Conservation (phyloP, 2,113 vertebrate genomes). For the Anas platyrhynchos region DNA sequence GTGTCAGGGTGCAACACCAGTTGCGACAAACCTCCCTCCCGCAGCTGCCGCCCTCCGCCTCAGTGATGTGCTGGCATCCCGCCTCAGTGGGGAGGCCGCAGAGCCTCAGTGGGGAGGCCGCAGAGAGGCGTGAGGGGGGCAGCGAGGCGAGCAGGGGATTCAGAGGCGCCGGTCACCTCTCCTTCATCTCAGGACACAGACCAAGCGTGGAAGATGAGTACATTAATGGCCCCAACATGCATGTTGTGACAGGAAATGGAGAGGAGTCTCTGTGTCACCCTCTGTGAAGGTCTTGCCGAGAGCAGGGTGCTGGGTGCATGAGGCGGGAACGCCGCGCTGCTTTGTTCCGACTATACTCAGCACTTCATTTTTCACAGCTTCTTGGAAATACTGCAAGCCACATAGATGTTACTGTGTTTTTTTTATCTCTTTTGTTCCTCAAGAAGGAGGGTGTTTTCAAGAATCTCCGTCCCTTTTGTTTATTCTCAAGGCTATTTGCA, state of each 20-base stretch:
- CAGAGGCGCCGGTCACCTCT: rapidly evolving
- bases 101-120: no score
- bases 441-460: background rate
- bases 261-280: rapidly evolving
- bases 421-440: background rate
- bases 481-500: background rate
- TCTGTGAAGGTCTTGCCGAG: no score
- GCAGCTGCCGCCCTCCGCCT: background rate
- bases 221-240: rapidly evolving
- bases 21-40: no score
- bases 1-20: background rate
- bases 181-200: background rate
- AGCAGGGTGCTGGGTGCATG: background rate
- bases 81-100: no score
- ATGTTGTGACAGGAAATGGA: rapidly evolving
- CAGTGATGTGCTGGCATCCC: background rate
- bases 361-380: background rate
- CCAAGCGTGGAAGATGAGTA: rapidly evolving
- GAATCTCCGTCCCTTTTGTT: background rate
- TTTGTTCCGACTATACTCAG: background rate
- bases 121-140: no score
- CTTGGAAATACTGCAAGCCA: background rate
- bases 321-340: rapidly evolving
- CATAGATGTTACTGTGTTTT: background rate
- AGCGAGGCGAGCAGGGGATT: background rate